These are phyloP conservation scores for Bujurquina vittata DNA, from an alignment of 2,113 vertebrate species.

Conservation along the genomic window DNA sequence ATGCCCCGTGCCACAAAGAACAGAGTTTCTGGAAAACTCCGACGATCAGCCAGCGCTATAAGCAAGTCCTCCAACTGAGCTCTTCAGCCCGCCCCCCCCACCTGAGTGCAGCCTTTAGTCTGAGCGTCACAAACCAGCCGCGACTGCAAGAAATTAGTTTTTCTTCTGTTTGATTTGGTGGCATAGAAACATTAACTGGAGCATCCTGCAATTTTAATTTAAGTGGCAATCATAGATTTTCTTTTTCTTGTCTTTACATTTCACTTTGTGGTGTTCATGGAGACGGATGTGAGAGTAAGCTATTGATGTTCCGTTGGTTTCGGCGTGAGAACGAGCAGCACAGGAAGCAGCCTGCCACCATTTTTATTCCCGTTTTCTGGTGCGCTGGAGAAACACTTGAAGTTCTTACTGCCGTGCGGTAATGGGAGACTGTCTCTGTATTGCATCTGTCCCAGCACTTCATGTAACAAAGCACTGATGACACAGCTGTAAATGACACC, in stretches of 20 bases:
- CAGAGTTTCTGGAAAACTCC: conserved; percentile 79
- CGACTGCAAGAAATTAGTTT: conserved; percentile 57
- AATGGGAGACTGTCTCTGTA: conserved; percentile 35
- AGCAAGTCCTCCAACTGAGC: conserved; percentile 83
- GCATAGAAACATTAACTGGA: conserved; percentile 64
- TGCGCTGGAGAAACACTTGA: conserved; percentile 29
- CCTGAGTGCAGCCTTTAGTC: conserved; percentile 60
- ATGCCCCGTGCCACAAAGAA: conserved; percentile 78
- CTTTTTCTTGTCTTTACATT: conserved; percentile 55
- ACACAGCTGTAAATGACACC: conserved; percentile 47
- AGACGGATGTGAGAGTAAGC: conserved; percentile 44
- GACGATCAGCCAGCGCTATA: conserved; percentile 79
- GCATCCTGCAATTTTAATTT: conserved; percentile 65
- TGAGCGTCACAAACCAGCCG: conserved; percentile 57
- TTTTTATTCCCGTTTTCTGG: conserved; percentile 43
- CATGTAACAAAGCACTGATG: conserved; percentile 68
- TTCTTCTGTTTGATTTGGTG: conserved; percentile 26
- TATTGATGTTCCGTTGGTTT: conserved; percentile 55
- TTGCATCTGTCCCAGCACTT: conserved; percentile 40
- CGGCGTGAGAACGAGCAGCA: conserved; percentile 21
- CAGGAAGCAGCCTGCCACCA: conserved; percentile 38
- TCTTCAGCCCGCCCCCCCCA: neutral
- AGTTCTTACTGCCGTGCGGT: conserved; percentile 46
- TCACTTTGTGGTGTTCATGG: conserved; percentile 46
- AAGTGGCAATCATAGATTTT: conserved; percentile 55